phyloP scores from a whole-genome alignment of 2,797 vertebrate species.

The Fratercula arctica region DNA sequence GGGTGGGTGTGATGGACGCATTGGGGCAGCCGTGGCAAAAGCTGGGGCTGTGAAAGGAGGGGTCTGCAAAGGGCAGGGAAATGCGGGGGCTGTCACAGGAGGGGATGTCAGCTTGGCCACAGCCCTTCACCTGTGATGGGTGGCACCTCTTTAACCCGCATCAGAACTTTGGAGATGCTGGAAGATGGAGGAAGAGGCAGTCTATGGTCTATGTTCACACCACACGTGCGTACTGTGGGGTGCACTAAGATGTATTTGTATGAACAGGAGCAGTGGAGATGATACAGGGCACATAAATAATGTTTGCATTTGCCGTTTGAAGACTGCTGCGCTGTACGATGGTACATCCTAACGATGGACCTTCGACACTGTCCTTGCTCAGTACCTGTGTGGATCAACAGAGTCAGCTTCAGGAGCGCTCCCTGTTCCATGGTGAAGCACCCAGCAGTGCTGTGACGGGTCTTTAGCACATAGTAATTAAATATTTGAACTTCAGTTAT shows the following conservation, averaged over 20 bases:
- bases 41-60: neutral
- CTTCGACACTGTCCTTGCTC: neutral
- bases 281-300: neutral
- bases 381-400: rapidly evolving
- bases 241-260: neutral
- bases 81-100: neutral
- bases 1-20: rapidly evolving
- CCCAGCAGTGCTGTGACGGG: neutral
- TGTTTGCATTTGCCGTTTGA: neutral
- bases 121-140: neutral
- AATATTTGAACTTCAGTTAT: neutral
- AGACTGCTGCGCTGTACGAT: no score
- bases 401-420: neutral
- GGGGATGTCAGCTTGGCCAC: neutral
- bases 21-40: neutral
- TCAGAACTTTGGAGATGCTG: neutral
- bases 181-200: neutral
- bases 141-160: neutral
- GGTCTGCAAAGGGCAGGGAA: neutral
- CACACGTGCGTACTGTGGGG: rapidly evolving
- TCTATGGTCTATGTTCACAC: rapidly evolving
- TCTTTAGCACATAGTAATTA: neutral
- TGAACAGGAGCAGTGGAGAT: neutral
- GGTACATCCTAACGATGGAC: rapidly evolving
- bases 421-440: neutral